Base-by-base conservation (phyloP, 2,888 invertebrate species). In the Lysandra bellargus region DNA sequence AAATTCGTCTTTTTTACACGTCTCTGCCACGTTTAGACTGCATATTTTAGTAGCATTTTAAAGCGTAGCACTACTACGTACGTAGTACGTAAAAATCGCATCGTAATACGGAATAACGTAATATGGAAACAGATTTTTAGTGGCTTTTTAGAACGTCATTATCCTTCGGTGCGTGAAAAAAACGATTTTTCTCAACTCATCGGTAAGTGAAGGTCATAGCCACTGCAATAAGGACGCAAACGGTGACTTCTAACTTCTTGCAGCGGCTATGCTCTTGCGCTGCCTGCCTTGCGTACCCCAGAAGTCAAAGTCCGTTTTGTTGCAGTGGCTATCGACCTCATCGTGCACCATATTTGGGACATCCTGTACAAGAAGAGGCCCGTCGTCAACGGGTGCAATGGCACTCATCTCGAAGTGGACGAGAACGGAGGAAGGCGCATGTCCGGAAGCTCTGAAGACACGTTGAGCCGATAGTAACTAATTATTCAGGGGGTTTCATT, bases 301-400 rank as follows among this genome's bases (percentile, higher is more conserved):
- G 82, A 80, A 83, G 82, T 90, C 92, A 93, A 92, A 90, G 86
- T 85, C 84, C 83, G 88, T 94, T 90, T 93, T 96, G 96, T 97
- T 98, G 95, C 98, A 99, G 99, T 99, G 96, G 99, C 99, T 95
- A 99, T 99, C 95, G 98, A 99, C 95, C 96, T 99, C 94, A 99
- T 99, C 95, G 99, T 99, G 87, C 99, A 99, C 94, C 99, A 99
- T 96, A 99, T 99, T 95, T 97, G 98, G 96, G 99, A 99, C 95
- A 97, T 99, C 88, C 97, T 99, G 95, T 97, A 93, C 87, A 94
- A 93, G 92, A 94, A 92, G 87, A 87, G 91, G 72, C 82, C 88
- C 84, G 83, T 88, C 79, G 85, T 88, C 77, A 91, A 92, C 84
- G 94, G 95, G 53, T 90, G 91, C 86, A 93, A 92, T 84, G 92